phyloP scores from a whole-genome alignment of 2,888 invertebrate species.

The Pseudoips prasinana region DNA sequence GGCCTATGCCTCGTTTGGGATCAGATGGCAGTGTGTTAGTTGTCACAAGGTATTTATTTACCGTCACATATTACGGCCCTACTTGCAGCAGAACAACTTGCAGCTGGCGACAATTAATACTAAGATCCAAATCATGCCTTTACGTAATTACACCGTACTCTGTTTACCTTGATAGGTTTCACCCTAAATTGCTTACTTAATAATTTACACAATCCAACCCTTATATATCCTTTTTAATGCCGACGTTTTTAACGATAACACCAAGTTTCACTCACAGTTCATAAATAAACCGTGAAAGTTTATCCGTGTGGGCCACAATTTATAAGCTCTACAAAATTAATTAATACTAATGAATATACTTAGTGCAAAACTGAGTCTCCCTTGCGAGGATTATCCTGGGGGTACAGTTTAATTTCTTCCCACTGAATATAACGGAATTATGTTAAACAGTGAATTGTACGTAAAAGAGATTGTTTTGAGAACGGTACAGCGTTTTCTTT shows the following conservation, averaged over 20 bases:
- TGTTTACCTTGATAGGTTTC: slow-evolving; percentile 7
- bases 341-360: slow-evolving; percentile 53
- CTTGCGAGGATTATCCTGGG: slow-evolving; percentile 36
- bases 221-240: slow-evolving; percentile 13
- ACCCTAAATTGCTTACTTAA: slow-evolving; percentile 21
- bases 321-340: slow-evolving; percentile 50
- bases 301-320: slow-evolving; percentile 23
- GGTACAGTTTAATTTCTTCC: slow-evolving; percentile 51
- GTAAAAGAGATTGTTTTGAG: slow-evolving; percentile 31
- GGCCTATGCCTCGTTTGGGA: too few relatives aligned
- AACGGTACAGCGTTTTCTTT: slow-evolving; percentile 25
- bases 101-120: too few relatives aligned
- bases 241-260: slow-evolving; percentile 37
- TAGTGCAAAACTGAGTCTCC: slow-evolving; percentile 29
- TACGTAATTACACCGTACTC: too few relatives aligned
- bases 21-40: too few relatives aligned
- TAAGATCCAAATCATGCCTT: too few relatives aligned
- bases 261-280: slow-evolving; percentile 36
- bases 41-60: too few relatives aligned
- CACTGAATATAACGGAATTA: slow-evolving; percentile 43
- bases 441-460: slow-evolving; percentile 35
- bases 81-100: too few relatives aligned
- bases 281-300: slow-evolving; percentile 34
- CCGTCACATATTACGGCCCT: too few relatives aligned
- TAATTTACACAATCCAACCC: slow-evolving; percentile 19